Evolutionary conservation across 2,797 vertebrate species (phyloP).

Genomic region (Enteromius unitaeniatus): DNA sequence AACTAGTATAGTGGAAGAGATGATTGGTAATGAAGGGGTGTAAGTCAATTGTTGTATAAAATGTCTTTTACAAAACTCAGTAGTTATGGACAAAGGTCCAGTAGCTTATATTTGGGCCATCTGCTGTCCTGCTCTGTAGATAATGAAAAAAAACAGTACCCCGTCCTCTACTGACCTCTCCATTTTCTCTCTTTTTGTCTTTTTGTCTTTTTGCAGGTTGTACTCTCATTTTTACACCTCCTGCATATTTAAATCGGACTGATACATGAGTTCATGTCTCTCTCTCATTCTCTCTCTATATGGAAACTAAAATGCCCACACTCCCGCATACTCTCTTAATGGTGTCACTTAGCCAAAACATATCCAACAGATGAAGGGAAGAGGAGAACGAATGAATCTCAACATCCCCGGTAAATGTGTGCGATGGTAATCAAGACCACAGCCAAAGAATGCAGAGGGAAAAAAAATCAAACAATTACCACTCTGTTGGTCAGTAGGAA

Average conservation of each 20-base stretch:
- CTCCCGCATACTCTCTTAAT: conserved; percentile 15
- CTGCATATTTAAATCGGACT: background rate
- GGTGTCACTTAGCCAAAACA: conserved; percentile 24
- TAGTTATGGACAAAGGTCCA: background rate
- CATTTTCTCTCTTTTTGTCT: too few relatives aligned
- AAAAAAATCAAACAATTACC: conserved; percentile 68
- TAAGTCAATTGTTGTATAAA: background rate
- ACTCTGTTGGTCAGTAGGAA: conserved; percentile 65
- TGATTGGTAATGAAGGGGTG: too few relatives aligned
- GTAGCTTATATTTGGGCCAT: background rate
- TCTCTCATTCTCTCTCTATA: background rate
- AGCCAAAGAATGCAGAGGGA: conserved; percentile 66
- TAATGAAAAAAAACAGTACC: background rate
- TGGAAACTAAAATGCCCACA: background rate
- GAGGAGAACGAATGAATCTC: background rate
- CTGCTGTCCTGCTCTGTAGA: background rate
- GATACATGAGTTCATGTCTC: background rate
- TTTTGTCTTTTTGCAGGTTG: too few relatives aligned
- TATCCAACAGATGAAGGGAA: conserved; percentile 5
- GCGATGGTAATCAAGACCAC: conserved; percentile 59
- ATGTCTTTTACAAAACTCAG: background rate
- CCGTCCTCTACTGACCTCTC: background rate
- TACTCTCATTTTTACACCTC: background rate
- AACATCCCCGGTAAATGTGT: conserved; percentile 41
- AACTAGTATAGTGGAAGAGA: too few relatives aligned